Percentiles rank a stretch among this genome's conserved stretches.
Evolutionary conservation across 2,888 invertebrate species (phyloP).

Genomic region (Serrognathus titanus): DNA sequence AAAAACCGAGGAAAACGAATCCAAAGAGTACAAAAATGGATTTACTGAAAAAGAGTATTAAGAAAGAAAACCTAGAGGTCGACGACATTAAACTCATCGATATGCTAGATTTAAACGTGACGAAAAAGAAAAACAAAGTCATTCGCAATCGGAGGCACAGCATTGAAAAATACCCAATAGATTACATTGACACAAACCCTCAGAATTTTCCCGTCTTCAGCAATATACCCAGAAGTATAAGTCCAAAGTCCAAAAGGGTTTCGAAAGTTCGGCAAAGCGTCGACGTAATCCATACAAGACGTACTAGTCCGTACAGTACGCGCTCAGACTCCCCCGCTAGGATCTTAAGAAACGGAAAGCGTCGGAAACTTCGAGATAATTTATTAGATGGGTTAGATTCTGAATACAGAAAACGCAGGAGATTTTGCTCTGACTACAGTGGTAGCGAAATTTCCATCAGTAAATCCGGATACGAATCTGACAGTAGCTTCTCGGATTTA

Average conservation of each 20-base stretch:
- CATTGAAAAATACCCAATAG: slow-evolving; percentile 45
- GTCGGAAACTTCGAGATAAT: slow-evolving; percentile 58
- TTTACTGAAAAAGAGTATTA: slow-evolving; percentile 34
- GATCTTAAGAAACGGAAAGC: slow-evolving; percentile 64
- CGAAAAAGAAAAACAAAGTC: slow-evolving; percentile 33
- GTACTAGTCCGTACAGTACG: slow-evolving; percentile 58
- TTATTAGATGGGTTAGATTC: slow-evolving; percentile 59
- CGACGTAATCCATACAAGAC: slow-evolving; percentile 29
- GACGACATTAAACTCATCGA: slow-evolving; percentile 45
- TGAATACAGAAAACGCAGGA: slow-evolving; percentile 49
- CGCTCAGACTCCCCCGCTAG: slow-evolving; percentile 58
- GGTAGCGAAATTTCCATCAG: slow-evolving; percentile 61
- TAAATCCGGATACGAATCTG: slow-evolving; percentile 62
- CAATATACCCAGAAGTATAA: slow-evolving; percentile 38
- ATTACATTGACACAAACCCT: slow-evolving; percentile 27
- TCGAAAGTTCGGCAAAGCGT: slow-evolving; percentile 36
- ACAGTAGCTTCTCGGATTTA: slow-evolving; percentile 59
- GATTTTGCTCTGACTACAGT: slow-evolving; percentile 57
- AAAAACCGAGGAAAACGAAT: slow-evolving; percentile 19
- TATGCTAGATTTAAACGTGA: slow-evolving; percentile 46
- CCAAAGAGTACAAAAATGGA: slow-evolving; percentile 12
- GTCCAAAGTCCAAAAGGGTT: slow-evolving; percentile 38
- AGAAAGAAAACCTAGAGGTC: slow-evolving; percentile 42
- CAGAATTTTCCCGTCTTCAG: slow-evolving; percentile 32
- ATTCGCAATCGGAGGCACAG: slow-evolving; percentile 42